phyloP scores from a whole-genome alignment of 2,888 invertebrate species.

The Ellobium chinense region DNA sequence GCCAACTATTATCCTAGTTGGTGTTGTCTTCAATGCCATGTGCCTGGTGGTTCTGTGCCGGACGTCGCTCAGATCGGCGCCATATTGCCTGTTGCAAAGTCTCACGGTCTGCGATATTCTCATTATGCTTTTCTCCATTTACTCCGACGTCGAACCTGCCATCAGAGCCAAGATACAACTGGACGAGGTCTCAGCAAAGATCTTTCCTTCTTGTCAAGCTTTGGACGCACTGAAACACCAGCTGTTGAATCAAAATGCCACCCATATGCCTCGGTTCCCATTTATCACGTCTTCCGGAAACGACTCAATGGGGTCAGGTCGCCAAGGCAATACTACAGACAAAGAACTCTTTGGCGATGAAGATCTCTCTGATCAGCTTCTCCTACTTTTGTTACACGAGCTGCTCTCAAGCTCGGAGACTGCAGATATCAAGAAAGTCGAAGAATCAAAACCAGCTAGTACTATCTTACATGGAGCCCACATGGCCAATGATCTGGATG shows the following conservation, averaged over 20 bases:
- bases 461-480: no score
- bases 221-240: neutral
- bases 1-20: constrained; percentile 11
- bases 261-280: no score
- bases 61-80: neutral
- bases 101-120: constrained; percentile 31
- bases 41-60: constrained; percentile 24
- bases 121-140: constrained; percentile 25
- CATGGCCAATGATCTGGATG: no score
- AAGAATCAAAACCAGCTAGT: no score
- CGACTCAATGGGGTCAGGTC: no score
- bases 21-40: constrained; percentile 22
- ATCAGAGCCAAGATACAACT: neutral
- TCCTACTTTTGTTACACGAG: neutral
- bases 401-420: neutral
- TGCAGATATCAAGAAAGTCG: no score
- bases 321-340: no score
- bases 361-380: constrained; percentile 4
- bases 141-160: constrained; percentile 39
- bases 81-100: constrained; percentile 29
- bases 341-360: no score
- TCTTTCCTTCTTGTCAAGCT: neutral
- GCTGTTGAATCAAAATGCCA: neutral
- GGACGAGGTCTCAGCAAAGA: neutral
- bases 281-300: no score